Base-by-base conservation (phyloP, 2,113 vertebrate species). In the Sinosuthora webbiana region DNA sequence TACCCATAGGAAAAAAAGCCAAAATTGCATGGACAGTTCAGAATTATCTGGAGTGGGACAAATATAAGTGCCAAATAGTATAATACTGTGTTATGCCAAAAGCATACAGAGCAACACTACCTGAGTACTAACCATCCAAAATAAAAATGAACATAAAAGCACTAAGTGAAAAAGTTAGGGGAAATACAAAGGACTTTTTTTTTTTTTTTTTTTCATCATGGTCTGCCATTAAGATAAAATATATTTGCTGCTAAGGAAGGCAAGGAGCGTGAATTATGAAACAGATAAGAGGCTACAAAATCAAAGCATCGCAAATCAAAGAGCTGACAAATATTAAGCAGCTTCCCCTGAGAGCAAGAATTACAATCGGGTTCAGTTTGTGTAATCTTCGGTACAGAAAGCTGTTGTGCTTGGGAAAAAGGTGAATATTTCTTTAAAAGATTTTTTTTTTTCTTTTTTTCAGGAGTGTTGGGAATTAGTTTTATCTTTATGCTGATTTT, bases 281-380 rank as follows among this genome's bases (percentile, higher is more conserved):
- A 60, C 28, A 83, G 83, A 49, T 81, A 90, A 94, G 79, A 95
- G 39, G 59, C 47, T 88, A 89, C 19, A 42, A 94, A 92, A 93
- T 93, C 79, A 96, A 95, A 95, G 70, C 82, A 80, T 35, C 3
- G 0, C 79, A 90, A 92, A 96, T 95, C 82, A 89, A 86, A 96
- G 45, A 81, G 30, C 83, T 88, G 50, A 21, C 83, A 77, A 83
- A 77, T 10, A 93, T 35, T 52, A 86, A 63, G 64, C 30, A 74
- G 21, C 20, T 90, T 92, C 64, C 65, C 56, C 76, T 45, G 80
- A 78, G 56, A 90, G 39, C 28, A 70, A 39, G 79, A 95, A 87
- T 83, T 93, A 89, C 42, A 67, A 19, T 33, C 0, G 4, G 39
- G 39, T 75, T 83, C 68, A 83, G 33, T 89, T 70, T 87, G 39